Evolutionary conservation across 2,888 invertebrate genomes (phyloP).

Genomic region (Orchesella flavescens): DNA sequence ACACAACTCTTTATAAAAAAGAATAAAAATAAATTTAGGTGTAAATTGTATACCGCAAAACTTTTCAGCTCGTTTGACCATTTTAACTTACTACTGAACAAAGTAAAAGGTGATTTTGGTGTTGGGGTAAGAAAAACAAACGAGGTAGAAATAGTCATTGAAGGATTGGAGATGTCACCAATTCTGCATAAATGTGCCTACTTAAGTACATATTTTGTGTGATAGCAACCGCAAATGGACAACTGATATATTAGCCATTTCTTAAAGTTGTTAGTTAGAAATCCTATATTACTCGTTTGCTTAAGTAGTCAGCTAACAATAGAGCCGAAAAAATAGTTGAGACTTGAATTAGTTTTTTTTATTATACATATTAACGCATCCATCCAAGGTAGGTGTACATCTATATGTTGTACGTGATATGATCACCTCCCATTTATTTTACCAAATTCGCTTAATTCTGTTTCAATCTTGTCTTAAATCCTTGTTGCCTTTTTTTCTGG

Average conservation of each 20-base stretch:
- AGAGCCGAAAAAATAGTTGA: not conserved
- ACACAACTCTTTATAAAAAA: too few species aligned
- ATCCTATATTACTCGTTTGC: too few species aligned
- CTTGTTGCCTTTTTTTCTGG: slow-evolving; percentile 21
- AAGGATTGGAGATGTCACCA: slow-evolving; percentile 9
- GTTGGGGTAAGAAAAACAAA: not conserved
- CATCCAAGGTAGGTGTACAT: too few species aligned
- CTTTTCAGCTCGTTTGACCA: too few species aligned
- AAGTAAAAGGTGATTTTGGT: not conserved
- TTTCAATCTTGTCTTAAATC: slow-evolving; percentile 35
- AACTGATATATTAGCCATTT: too few species aligned
- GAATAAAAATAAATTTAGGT: too few species aligned
- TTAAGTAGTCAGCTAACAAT: not conserved
- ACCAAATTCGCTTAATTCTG: slow-evolving; percentile 38
- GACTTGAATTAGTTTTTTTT: slow-evolving; percentile 11
- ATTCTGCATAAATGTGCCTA: too few species aligned
- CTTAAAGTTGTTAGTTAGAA: too few species aligned
- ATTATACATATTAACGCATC: not conserved
- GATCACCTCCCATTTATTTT: slow-evolving; percentile 37
- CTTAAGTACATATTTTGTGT: too few species aligned
- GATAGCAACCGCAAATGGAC: too few species aligned
- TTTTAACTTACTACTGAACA: too few species aligned
- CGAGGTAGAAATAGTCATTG: not conserved
- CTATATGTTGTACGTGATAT: not conserved
- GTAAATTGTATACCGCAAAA: too few species aligned